Base-by-base conservation (phyloP, 2,888 invertebrate species). In the Apodemia duryi region DNA sequence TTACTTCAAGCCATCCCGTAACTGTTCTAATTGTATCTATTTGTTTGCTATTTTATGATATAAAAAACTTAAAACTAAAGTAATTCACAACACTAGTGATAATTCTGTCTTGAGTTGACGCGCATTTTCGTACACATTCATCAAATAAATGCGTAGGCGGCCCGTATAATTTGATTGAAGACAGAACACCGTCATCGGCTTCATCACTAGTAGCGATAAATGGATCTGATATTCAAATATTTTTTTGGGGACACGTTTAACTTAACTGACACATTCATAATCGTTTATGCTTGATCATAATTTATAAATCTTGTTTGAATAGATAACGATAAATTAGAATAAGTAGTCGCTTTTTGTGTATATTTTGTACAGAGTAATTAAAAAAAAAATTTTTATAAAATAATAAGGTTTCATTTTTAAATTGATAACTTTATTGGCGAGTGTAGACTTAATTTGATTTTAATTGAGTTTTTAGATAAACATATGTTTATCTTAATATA, bases 131-230 rank as follows among this genome's bases (percentile, higher is more conserved):
- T 73, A 71, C 66, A 76, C 75, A 77, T 77, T 77, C 75, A 75
- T 77, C 75, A 75, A 71, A 71, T 68, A 72, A 75, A 74, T 73
- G 78, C 79, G 77, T 75, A 76, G 79, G 81, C 76, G 72, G 77
- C 75, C 74, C 78, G 84, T 83, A 84, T 88, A 88, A 89, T 88
- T 86, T 88, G 88, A 88, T 88, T 82, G 84, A 84, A 83, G 85
- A 84, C 86, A 83, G 86, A 82, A 78, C 73, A 77, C 80, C 71
- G 75, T 76, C 79, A 77, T 80, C 82, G 80, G 82, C 84, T 76
- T 78, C 83, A 81, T 79, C 69, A 69, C 70, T 71, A 71, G 75
- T 77, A 80, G 76, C 76, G 76, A 79, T 79, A 77, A 75, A 70
- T 74, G 74, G 74, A 77, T 76, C 72, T 72, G 71, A 71, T 72